Evolutionary conservation across 2,113 vertebrate species (phyloP).

Genomic region (Barbus barbus): DNA sequence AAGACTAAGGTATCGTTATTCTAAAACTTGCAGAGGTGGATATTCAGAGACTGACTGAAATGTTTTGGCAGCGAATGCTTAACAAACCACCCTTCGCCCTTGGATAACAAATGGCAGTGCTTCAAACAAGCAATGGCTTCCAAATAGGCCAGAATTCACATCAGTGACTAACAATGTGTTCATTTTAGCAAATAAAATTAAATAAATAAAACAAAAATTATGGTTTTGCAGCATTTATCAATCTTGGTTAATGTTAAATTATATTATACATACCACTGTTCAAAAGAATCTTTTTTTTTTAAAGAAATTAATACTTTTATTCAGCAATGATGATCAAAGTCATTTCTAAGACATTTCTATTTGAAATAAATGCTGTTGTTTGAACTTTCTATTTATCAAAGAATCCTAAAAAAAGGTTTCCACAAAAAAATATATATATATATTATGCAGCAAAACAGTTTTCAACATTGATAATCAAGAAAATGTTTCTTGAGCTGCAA

Average conservation of each 20-base stretch:
- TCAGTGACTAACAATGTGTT: slow-evolving; percentile 18
- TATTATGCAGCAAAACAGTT: too few species aligned
- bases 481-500: too few species aligned
- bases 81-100: neutral
- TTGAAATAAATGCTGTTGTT: too few species aligned
- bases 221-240: neutral
- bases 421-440: too few species aligned
- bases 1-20: slow-evolving; percentile 8
- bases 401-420: too few species aligned
- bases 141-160: slow-evolving; percentile 21
- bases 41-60: neutral
- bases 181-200: neutral
- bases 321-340: too few species aligned
- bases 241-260: neutral
- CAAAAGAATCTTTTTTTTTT: neutral
- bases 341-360: too few species aligned
- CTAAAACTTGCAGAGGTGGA: slow-evolving; percentile 26
- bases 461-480: too few species aligned
- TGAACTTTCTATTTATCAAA: too few species aligned
- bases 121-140: slow-evolving; percentile 35
- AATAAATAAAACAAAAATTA: too few species aligned
- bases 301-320: too few species aligned
- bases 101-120: neutral
- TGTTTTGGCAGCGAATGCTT: slow-evolving; percentile 12
- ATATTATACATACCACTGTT: too few species aligned